Evolutionary conservation across 2,113 vertebrate species (phyloP), one percentile per base, ranked within the genome.

Genomic region (Anhinga anhinga): DNA sequence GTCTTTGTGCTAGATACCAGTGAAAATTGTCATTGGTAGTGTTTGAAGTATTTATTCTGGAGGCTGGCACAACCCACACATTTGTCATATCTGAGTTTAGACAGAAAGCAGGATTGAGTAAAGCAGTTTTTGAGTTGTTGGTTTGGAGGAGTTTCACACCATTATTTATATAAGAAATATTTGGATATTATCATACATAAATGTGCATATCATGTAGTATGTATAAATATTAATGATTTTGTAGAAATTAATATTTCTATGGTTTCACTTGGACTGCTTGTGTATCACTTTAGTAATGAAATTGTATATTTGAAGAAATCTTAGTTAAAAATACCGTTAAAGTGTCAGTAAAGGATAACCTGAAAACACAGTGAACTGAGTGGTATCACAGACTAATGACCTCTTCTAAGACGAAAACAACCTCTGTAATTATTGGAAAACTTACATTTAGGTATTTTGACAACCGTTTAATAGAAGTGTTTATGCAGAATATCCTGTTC

Each of bases 11-110:
- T 89, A 69, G 59, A 93, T 93, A 93, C 50, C 50, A 73, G 62
- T 34, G 59, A 96, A 97, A 95, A 53, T 82, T 79, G n/a, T 88
- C 66, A 63, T 72, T 82, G 50, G 26, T 95, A 38, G 19, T 32
- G 7, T 88, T 79, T 63, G 73, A 90, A 95, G 36, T 95, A 88
- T 86, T 95, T 95, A 44, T 78, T 95, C 53, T 36, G 49, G 50
- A 95, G 79, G 67, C 72, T 95, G 52, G 58, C 49, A 92, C 36
- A 79, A 63, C 7, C 34, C 9, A 79, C 38, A 27, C 10, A 29
- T 85, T 87, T 90, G 44, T 80, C 30, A 52, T 32, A 30, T 87
- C 55, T 53, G 55, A 70, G 55, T 85, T 92, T 78, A 70, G 34
- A 49, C 10, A 26, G 44, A 93, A 93, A 92, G 4, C 0, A 80